A percentile compares a stretch with the other conserved stretches of the same genome.
phyloP scores from a whole-genome alignment of 1,140 invertebrate species.

The Samia ricini region DNA sequence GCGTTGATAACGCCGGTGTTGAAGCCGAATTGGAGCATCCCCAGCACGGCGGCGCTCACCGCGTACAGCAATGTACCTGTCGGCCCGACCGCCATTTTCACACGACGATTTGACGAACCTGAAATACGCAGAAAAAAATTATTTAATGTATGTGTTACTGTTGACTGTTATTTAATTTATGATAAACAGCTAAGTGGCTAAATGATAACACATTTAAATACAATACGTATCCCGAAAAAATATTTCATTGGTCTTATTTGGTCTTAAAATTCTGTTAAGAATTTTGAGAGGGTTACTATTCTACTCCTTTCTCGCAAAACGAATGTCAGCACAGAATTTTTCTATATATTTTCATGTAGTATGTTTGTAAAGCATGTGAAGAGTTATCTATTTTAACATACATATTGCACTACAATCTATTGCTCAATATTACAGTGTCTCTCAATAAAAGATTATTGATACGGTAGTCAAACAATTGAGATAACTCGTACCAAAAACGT shows the following conservation, averaged over 20 bases:
- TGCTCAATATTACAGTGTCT: neutral
- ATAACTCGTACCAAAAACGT: neutral
- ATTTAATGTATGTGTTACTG: neutral
- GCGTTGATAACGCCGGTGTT: constrained; percentile 99
- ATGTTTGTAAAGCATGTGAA: too few relatives aligned
- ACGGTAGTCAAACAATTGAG: neutral
- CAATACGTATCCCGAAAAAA: too few relatives aligned
- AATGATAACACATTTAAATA: too few relatives aligned
- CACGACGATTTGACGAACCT: constrained; percentile 27
- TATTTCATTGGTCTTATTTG: too few relatives aligned
- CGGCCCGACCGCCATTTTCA: constrained; percentile 76
- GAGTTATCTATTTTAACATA: too few relatives aligned
- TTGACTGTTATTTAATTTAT: neutral
- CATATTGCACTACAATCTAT: too few relatives aligned
- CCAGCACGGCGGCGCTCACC: constrained; percentile 94
- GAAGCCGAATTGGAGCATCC: constrained; percentile 99
- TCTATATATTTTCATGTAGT: too few relatives aligned
- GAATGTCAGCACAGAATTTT: too few relatives aligned
- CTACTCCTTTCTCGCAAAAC: too few relatives aligned
- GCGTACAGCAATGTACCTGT: constrained; percentile 95
- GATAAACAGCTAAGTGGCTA: too few relatives aligned
- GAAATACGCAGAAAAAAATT: constrained; percentile 25
- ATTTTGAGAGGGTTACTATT: too few relatives aligned
- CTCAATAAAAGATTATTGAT: neutral
- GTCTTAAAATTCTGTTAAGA: too few relatives aligned